Conservation (phyloP, 2,888 invertebrate species). For the Alloplasta piceator region DNA sequence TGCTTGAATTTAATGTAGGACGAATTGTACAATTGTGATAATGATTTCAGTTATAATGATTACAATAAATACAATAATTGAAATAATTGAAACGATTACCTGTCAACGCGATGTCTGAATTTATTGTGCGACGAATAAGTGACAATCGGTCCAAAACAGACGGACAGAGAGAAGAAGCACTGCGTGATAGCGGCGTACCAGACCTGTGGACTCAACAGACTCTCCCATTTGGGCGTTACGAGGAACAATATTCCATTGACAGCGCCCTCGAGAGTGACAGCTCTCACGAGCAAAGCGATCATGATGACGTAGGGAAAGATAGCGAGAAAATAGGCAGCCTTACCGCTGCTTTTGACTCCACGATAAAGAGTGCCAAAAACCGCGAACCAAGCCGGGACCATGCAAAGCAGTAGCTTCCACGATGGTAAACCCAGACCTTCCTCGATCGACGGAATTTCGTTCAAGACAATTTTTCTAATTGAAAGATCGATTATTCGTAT, state of each 20-base stretch:
- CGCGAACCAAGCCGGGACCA: slow-evolving; percentile 85
- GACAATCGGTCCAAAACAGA: slow-evolving; percentile 86
- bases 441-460: slow-evolving; percentile 84
- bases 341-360: slow-evolving; percentile 86
- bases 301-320: slow-evolving; percentile 88
- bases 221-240: slow-evolving; percentile 87
- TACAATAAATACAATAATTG: too few relatives aligned
- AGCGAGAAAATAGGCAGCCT: slow-evolving; percentile 89
- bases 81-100: slow-evolving; percentile 76
- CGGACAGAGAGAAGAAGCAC: slow-evolving; percentile 87
- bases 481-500: slow-evolving; percentile 44
- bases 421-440: slow-evolving; percentile 86
- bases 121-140: slow-evolving; percentile 87
- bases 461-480: slow-evolving; percentile 84
- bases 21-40: too few relatives aligned
- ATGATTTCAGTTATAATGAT: too few relatives aligned
- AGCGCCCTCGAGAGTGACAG: slow-evolving; percentile 87
- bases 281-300: slow-evolving; percentile 85
- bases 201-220: slow-evolving; percentile 86
- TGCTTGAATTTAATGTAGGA: too few relatives aligned
- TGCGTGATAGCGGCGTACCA: slow-evolving; percentile 88
- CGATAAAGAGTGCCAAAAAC: slow-evolving; percentile 85
- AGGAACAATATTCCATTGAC: slow-evolving; percentile 87
- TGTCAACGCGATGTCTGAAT: slow-evolving; percentile 85
- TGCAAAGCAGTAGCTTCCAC: slow-evolving; percentile 84